phyloP scores from a whole-genome alignment of 2,113 vertebrate species.

The Petaurus breviceps region DNA sequence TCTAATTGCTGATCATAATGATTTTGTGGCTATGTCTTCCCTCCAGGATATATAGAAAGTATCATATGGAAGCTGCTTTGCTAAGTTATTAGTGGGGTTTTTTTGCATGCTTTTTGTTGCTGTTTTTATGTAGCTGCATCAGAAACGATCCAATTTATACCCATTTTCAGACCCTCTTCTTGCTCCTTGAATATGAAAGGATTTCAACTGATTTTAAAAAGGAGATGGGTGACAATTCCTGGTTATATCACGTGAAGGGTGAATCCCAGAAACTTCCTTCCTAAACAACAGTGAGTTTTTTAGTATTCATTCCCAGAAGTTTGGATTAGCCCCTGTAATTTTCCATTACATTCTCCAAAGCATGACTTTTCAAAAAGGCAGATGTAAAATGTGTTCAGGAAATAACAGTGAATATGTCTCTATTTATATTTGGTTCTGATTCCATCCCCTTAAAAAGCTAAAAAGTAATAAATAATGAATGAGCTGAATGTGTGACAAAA shows the following conservation, averaged over 20 bases:
- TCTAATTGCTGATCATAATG: background rate
- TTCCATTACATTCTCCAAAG: background rate
- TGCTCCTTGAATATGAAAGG: background rate
- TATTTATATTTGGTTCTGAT: slow-evolving; percentile 4
- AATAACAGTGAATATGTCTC: background rate
- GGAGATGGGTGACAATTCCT: background rate
- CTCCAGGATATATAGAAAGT: background rate
- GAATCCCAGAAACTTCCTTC: background rate
- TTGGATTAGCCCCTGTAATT: slow-evolving; percentile 6
- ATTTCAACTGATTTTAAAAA: background rate
- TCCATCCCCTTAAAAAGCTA: background rate
- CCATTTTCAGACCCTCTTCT: background rate
- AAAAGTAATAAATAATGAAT: slow-evolving; percentile 26
- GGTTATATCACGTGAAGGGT: background rate
- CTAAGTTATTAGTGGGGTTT: background rate
- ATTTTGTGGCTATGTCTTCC: background rate
- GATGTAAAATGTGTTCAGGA: slow-evolving; percentile 13
- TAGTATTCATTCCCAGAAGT: slow-evolving; percentile 22
- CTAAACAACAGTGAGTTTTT: background rate
- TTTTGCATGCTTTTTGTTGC: too few relatives aligned
- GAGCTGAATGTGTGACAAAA: background rate
- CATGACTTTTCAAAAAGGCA: background rate
- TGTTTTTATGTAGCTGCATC: background rate
- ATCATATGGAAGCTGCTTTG: background rate
- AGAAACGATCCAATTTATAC: background rate